phyloP scores from a whole-genome alignment of 2,113 vertebrate genomes.

The Microcebus tavaratra region DNA sequence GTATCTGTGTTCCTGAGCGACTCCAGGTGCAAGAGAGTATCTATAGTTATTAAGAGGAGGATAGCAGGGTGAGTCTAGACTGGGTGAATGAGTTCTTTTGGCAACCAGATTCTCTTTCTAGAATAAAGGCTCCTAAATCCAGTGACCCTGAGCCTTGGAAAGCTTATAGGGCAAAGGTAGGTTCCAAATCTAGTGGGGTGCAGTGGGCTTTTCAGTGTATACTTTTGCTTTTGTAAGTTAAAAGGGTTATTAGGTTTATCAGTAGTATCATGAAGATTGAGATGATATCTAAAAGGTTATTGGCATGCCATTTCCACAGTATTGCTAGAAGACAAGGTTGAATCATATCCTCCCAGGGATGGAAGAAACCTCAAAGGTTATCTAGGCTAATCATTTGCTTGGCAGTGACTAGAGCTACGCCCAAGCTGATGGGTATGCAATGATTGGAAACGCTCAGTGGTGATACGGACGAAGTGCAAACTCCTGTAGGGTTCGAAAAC shows the following conservation, averaged over 20 bases:
- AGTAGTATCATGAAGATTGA: conserved; percentile 46
- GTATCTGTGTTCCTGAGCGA: neutral
- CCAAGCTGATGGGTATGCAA: neutral
- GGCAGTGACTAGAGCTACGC: neutral
- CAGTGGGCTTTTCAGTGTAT: neutral
- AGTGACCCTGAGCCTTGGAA: neutral
- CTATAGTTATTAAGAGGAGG: too few relatives aligned
- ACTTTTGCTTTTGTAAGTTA: conserved; percentile 26
- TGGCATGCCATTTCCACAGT: neutral
- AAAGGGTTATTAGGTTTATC: conserved; percentile 45
- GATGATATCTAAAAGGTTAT: conserved; percentile 41
- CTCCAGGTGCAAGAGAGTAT: neutral
- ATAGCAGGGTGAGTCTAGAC: neutral
- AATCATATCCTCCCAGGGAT: conserved; percentile 7
- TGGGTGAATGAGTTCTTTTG: neutral
- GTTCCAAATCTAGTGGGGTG: neutral
- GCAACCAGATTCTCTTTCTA: neutral
- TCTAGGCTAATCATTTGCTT: neutral
- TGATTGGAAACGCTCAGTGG: neutral
- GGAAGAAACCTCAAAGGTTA: neutral
- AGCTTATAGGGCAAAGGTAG: neutral
- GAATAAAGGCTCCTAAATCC: neutral
- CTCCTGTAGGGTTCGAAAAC: neutral
- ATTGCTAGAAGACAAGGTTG: conserved; percentile 37
- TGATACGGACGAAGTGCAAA: neutral